Conservation (phyloP, 2,888 invertebrate genomes). For the Cryptocheilus praepositus region DNA sequence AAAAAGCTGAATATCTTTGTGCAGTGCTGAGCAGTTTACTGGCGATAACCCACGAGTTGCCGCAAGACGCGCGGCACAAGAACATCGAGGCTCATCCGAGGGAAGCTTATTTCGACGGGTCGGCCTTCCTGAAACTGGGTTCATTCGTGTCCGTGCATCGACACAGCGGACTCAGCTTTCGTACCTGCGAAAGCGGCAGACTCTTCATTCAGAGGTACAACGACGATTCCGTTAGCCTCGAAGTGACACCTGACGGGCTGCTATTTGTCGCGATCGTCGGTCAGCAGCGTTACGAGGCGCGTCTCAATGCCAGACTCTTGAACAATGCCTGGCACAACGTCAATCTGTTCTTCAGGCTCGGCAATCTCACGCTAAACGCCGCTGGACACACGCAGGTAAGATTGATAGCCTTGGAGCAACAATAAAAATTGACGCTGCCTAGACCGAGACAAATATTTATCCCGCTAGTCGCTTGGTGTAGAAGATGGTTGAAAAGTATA, state of each 20-base stretch:
- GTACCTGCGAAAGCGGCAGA: conserved; percentile 81
- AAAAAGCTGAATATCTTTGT: conserved; percentile 14
- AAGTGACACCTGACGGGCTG: conserved; percentile 75
- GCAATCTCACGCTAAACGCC: conserved; percentile 78
- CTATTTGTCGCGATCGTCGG: conserved; percentile 75
- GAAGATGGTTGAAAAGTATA: too few relatives aligned
- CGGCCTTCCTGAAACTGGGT: conserved; percentile 84
- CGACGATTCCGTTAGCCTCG: conserved; percentile 68
- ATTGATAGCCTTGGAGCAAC: too few relatives aligned
- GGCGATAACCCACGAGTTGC: conserved; percentile 53
- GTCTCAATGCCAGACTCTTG: conserved; percentile 81
- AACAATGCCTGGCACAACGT: conserved; percentile 90
- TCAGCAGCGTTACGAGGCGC: conserved; percentile 78
- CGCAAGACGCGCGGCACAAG: conserved; percentile 45
- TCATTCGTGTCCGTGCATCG: conserved; percentile 86
- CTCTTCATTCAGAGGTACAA: conserved; percentile 73
- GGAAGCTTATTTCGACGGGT: conserved; percentile 91
- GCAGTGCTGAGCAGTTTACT: conserved; percentile 61
- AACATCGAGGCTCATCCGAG: conserved; percentile 75
- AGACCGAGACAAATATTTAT: too few relatives aligned
- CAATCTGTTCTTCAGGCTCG: conserved; percentile 80
- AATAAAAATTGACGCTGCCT: too few relatives aligned
- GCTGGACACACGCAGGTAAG: conserved; percentile 78
- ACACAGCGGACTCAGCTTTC: conserved; percentile 88
- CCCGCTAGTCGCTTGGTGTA: too few relatives aligned